A percentile compares a stretch with the other conserved stretches of the same genome.
Evolutionary conservation across 1,140 invertebrate species (phyloP).

Genomic region (Macrosteles quadrilineatus): DNA sequence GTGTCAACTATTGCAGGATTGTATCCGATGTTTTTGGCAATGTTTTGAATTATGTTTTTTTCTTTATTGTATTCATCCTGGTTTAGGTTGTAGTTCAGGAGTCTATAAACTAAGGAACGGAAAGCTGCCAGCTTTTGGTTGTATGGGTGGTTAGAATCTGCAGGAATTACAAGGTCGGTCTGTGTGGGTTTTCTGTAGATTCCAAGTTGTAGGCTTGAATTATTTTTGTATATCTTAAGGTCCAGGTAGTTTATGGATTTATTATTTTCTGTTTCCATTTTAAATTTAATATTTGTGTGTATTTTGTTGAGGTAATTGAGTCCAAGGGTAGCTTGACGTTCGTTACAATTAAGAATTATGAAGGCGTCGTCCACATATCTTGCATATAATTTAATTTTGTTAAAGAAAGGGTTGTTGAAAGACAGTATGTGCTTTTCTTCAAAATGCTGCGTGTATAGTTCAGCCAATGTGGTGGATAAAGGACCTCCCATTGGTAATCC

Average conservation of each 20-base stretch:
- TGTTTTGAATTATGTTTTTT: too few species aligned
- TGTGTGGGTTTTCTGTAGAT: neutral
- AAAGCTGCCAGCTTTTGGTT: neutral
- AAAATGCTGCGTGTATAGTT: neutral
- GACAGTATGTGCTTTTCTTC: neutral
- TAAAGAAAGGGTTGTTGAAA: neutral
- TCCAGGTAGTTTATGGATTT: neutral
- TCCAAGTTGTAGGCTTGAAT: neutral
- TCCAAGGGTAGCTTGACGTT: neutral
- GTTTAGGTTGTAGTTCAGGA: too few species aligned
- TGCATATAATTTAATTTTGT: neutral
- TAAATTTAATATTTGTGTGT: neutral
- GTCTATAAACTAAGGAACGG: neutral
- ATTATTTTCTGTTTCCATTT: neutral
- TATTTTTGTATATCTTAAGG: neutral
- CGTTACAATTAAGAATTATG: neutral
- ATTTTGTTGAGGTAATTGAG: neutral
- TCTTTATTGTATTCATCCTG: too few species aligned
- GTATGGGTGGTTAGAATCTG: neutral
- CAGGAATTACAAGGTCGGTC: neutral
- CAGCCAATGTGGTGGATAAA: neutral
- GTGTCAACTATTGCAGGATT: too few species aligned
- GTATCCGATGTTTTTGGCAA: too few species aligned
- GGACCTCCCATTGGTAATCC: slow-evolving; percentile 1
- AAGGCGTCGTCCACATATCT: neutral